Percentiles rank a stretch among this genome's conserved stretches.
These are phyloP conservation scores for Dione vanillae DNA, from an alignment of 2,888 invertebrate species.

Conservation along the genomic window DNA sequence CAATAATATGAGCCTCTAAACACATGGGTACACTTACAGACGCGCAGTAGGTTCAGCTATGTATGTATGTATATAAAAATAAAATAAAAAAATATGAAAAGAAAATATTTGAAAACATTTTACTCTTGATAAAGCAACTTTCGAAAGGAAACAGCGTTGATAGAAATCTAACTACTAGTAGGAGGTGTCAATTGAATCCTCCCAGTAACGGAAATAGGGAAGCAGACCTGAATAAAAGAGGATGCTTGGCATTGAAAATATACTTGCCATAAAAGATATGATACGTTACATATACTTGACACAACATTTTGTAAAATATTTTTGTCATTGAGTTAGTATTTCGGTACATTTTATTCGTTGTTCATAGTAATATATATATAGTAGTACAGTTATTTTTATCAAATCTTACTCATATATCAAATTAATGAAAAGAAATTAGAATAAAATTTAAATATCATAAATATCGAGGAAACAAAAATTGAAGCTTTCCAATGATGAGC, in stretches of 20 bases:
- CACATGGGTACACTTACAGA: no score
- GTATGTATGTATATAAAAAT: no score
- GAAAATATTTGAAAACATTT: constrained; percentile 16
- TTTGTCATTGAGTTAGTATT: not conserved
- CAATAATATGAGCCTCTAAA: no score
- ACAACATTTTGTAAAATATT: not conserved
- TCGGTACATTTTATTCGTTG: not conserved
- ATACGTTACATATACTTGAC: not conserved
- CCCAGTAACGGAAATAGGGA: constrained; percentile 33
- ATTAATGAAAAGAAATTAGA: no score
- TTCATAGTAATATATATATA: not conserved
- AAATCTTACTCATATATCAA: no score
- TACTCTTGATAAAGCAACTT: constrained; percentile 13
- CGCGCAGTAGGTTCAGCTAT: no score
- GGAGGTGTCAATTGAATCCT: constrained; percentile 38
- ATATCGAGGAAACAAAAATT: constrained; percentile 50
- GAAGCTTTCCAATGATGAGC: constrained; percentile 55
- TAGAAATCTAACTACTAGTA: constrained; percentile 36
- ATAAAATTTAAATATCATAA: constrained; percentile 45
- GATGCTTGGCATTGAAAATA: constrained; percentile 28
- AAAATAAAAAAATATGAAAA: no score
- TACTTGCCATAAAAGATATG: not conserved
- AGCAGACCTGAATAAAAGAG: constrained; percentile 32
- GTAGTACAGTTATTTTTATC: not conserved
- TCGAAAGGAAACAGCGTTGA: constrained; percentile 37